A percentile compares a stretch with the other conserved stretches of the same genome.
These are phyloP conservation scores for Bryconaethiops microstoma DNA, from an alignment of 2,797 vertebrate genomes.

Conservation along the genomic window DNA sequence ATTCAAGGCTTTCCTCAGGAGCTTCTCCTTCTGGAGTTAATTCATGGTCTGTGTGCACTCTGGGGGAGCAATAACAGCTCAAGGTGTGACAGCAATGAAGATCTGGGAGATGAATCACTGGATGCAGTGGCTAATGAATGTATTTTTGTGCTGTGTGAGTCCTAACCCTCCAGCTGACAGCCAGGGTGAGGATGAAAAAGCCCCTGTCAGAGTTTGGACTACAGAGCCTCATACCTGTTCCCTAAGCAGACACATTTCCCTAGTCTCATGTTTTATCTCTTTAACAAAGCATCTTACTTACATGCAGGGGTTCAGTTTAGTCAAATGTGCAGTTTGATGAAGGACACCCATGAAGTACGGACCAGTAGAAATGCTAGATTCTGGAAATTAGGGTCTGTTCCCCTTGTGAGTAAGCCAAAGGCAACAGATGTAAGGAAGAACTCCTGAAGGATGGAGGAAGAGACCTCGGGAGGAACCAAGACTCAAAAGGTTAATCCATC, in stretches of 20 bases:
- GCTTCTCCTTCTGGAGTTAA: constrained; percentile 14
- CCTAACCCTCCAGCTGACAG: neutral
- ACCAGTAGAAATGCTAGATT: too few species aligned
- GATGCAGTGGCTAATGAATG: constrained; percentile 25
- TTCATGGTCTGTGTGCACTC: neutral
- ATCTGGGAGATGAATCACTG: constrained; percentile 24
- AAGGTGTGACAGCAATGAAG: constrained; percentile 27
- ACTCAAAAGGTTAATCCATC: too few species aligned
- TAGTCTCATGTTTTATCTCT: neutral
- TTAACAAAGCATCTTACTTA: neutral
- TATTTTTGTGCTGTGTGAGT: constrained; percentile 7
- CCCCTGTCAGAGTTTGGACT: neutral
- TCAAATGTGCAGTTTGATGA: neutral
- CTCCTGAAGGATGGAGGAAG: too few species aligned
- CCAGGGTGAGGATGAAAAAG: constrained; percentile 11
- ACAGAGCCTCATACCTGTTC: neutral
- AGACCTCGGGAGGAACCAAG: too few species aligned
- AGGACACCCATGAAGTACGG: neutral
- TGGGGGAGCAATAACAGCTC: constrained; percentile 18
- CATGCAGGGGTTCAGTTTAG: neutral
- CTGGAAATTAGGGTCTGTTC: too few species aligned
- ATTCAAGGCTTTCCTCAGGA: constrained; percentile 5
- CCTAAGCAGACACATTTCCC: neutral
- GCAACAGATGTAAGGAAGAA: too few species aligned
- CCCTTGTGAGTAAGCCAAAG: too few species aligned